Base-by-base conservation (phyloP, 2,888 invertebrate genomes). In the Euzophera pinguis region DNA sequence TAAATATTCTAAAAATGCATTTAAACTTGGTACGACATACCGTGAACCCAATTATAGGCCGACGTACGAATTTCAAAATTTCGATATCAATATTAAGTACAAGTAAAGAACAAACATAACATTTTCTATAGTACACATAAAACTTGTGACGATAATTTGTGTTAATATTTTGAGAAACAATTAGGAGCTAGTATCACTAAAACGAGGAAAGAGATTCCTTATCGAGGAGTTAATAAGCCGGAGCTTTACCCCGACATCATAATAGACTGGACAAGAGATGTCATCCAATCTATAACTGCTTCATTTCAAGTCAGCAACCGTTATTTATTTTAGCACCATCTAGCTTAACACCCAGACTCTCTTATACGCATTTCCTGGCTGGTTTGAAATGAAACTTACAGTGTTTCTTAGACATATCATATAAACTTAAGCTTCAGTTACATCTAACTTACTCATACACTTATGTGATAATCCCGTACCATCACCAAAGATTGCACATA, bases 401-500 rank as follows among this genome's bases (percentile, higher is more conserved):
- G 69, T 67, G 60, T 67, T 69, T 71, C 65, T 66, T 69, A 63
- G 61, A 75, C 66, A 75, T 69, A 78, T 70, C 72, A 63, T 43
- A 64, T 55, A 57, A 60, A 61, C 69, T 79, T 78, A 65, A 65
- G 35, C 71, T 81, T 80, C 69, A 64, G 59, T 59, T 71, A 71
- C 73, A 54, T 63, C 73, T 81, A 78, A 67, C 69, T 73, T 83
- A 81, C 58, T 59, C 41, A 67, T 78, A 79, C 63, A 66, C 84
- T 85, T 88, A 88, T 42, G 59, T 64, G 50, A 63, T 86, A 85
- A 77, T 82, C 91, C 90, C 88, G 87, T 87, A 91, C 92, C 93
- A 92, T 92, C 93, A 93, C 93, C 93, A 93, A 92, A 88, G 93
- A 95, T 94, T 95, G 94, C 94, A 95, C 94, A 94, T 94, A 92